Percentiles rank a stretch among this genome's conserved stretches.
phyloP scores from a whole-genome alignment of 2,113 vertebrate genomes.

The Grallaria varia region DNA sequence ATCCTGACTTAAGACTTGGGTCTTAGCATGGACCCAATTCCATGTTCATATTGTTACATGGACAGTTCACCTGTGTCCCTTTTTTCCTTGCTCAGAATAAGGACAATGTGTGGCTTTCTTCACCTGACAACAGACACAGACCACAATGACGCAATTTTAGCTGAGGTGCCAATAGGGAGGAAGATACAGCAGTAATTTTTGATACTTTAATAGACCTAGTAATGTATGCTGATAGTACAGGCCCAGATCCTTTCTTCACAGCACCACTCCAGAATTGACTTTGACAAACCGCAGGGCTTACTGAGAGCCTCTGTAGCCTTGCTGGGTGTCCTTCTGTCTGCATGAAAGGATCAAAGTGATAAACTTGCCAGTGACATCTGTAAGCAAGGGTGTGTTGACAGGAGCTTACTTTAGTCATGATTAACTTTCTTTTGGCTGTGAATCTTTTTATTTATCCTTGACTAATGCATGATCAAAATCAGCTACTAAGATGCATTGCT shows the following conservation, averaged over 20 bases:
- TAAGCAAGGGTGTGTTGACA: background rate
- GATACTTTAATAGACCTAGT: background rate
- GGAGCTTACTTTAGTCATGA: background rate
- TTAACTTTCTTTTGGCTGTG: background rate
- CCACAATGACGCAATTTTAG: background rate
- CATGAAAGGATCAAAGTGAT: background rate
- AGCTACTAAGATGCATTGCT: background rate
- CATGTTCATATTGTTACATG: background rate
- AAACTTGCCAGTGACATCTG: background rate
- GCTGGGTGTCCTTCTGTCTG: background rate
- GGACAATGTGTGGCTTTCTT: background rate
- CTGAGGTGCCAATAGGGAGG: background rate
- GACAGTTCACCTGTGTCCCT: background rate
- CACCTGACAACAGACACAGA: background rate
- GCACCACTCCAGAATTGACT: background rate
- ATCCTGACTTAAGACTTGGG: background rate
- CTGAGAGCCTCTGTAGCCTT: background rate
- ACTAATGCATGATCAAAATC: background rate
- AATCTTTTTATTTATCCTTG: background rate
- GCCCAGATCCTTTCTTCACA: background rate
- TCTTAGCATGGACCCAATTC: background rate
- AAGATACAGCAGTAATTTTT: background rate
- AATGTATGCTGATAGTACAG: background rate
- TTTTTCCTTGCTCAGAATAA: background rate
- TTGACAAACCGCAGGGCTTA: background rate